phyloP scores from a whole-genome alignment of 2,113 vertebrate species.

The Zapornia atra region DNA sequence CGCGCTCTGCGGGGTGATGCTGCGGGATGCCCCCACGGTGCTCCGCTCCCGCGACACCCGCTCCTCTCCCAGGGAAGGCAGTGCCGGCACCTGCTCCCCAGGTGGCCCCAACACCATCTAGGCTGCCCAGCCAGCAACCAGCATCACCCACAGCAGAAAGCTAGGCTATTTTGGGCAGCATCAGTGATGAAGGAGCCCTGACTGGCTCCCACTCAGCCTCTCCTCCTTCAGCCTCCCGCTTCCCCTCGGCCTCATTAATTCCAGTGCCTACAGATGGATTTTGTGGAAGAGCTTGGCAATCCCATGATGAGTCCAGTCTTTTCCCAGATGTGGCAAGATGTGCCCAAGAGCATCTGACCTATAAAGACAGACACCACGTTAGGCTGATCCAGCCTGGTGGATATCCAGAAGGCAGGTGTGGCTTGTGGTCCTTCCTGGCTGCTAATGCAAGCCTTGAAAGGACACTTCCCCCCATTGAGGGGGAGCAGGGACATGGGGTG shows the following conservation, averaged over 20 bases:
- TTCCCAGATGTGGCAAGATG: conserved; percentile 92
- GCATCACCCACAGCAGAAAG: not conserved
- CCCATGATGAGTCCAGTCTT: conserved; percentile 95
- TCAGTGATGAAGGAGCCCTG: not conserved
- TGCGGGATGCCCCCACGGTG: too few species aligned
- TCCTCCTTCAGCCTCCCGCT: not conserved
- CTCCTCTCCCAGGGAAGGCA: not conserved
- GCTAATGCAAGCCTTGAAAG: not conserved
- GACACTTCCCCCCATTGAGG: not conserved
- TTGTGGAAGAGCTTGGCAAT: conserved; percentile 93
- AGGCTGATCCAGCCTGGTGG: not conserved
- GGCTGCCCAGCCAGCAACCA: not conserved
- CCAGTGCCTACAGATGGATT: conserved; percentile 86
- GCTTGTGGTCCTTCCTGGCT: not conserved
- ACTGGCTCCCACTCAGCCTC: not conserved
- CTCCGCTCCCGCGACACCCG: not conserved
- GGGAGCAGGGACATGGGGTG: not conserved
- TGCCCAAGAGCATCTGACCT: conserved; percentile 95
- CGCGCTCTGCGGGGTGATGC: not conserved
- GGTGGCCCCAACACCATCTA: rapidly evolving
- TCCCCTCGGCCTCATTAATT: not conserved
- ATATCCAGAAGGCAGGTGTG: rapidly evolving
- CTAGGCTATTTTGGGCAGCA: not conserved
- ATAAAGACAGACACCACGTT: not conserved
- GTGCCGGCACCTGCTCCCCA: not conserved